A percentile compares a stretch with the other conserved stretches of the same genome.
Conservation (phyloP, 2,888 invertebrate species). For the Drosophila anceps region DNA sequence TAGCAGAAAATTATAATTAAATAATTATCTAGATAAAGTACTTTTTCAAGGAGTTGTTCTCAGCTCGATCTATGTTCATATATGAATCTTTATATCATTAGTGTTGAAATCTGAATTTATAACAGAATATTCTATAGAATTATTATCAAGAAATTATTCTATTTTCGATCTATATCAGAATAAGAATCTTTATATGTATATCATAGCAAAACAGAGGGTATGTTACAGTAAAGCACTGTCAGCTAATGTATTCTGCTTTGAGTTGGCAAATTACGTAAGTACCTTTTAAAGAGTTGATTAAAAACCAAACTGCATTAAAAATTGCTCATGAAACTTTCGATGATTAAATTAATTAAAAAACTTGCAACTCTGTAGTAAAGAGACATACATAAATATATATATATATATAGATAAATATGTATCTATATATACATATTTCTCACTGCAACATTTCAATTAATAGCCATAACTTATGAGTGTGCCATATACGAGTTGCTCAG, state of each 20-base stretch:
- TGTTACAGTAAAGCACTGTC: not conserved
- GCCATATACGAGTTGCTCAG: not conserved
- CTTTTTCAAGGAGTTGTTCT: no score
- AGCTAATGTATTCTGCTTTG: not conserved
- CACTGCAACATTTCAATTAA: slow-evolving; percentile 31
- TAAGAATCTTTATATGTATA: no score
- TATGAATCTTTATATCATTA: no score
- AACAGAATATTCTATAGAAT: no score
- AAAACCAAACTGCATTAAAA: slow-evolving; percentile 5
- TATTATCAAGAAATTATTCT: no score
- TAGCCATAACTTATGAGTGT: slow-evolving; percentile 38
- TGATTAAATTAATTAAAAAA: slow-evolving; percentile 6
- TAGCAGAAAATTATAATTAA: no score
- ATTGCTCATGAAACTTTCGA: not conserved
- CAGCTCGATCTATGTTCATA: no score
- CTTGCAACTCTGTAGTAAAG: not conserved
- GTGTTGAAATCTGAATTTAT: no score
- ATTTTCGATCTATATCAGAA: no score
- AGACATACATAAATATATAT: not conserved
- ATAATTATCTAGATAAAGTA: no score
- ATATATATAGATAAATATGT: not conserved
- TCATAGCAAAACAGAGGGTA: not conserved
- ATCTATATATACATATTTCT: not conserved
- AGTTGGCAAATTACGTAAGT: not conserved
- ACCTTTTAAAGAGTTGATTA: slow-evolving; percentile 5